Conservation (phyloP, 2,888 invertebrate genomes). For the Rhyacophila evoluta region DNA sequence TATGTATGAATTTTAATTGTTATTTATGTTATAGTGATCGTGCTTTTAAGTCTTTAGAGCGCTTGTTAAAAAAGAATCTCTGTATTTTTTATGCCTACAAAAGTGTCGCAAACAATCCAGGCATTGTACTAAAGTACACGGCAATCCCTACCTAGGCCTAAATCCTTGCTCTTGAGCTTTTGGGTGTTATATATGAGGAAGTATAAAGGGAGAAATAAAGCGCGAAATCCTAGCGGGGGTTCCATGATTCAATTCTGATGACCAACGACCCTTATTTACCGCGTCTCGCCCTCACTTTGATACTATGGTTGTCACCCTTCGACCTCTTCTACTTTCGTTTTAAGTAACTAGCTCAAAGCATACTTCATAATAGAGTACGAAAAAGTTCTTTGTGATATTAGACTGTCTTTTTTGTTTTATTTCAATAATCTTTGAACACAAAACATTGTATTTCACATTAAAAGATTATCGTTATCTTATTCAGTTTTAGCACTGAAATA, state of each 20-base stretch:
- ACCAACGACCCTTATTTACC: conserved; percentile 55
- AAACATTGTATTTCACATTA: no score
- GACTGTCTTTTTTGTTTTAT: no score
- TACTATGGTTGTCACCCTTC: conserved; percentile 31
- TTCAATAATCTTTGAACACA: no score
- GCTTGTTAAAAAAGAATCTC: no score
- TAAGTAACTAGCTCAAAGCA: neutral
- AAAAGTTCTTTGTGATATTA: no score
- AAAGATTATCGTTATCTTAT: no score
- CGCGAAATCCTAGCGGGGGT: conserved; percentile 54
- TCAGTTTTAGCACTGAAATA: no score
- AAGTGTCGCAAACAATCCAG: neutral
- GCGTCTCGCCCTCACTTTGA: conserved; percentile 35
- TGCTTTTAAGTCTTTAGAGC: no score
- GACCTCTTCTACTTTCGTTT: conserved; percentile 33
- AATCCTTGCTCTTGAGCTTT: conserved; percentile 38
- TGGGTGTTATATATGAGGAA: conserved; percentile 50
- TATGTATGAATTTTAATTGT: no score
- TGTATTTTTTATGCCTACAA: no score
- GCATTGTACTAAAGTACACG: neutral
- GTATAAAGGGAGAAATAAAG: conserved; percentile 55
- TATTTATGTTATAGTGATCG: no score
- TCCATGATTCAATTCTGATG: conserved; percentile 55
- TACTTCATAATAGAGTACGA: neutral
- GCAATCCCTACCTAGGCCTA: conserved; percentile 26